phyloP scores from a whole-genome alignment of 2,113 vertebrate species.

The Sceloporus undulatus region DNA sequence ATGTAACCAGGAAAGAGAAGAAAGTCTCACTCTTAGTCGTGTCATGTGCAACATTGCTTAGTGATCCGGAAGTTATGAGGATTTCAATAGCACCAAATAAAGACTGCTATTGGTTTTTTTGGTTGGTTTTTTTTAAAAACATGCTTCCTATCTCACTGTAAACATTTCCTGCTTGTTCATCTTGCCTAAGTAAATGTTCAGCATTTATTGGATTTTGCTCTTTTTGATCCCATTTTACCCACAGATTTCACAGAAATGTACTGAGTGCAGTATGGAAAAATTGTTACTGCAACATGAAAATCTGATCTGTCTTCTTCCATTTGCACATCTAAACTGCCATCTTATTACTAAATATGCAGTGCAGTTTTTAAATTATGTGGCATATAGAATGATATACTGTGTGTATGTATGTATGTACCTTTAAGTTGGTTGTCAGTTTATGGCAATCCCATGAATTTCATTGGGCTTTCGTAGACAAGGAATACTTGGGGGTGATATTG shows the following conservation, averaged over 20 bases:
- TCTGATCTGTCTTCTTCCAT: background rate
- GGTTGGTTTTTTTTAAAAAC: conserved; percentile 57
- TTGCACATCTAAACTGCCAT: background rate
- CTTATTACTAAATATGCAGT: background rate
- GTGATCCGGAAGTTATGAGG: conserved; percentile 51
- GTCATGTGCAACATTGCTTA: conserved; percentile 49
- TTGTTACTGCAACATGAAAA: background rate
- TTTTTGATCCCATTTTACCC: conserved; percentile 47
- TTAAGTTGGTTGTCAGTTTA: too few species aligned
- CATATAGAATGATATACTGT: background rate
- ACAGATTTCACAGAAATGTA: background rate
- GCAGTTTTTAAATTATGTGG: conserved; percentile 7
- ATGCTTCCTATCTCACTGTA: conserved; percentile 76
- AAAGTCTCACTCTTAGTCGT: conserved; percentile 65
- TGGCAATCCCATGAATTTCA: too few species aligned
- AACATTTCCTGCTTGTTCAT: conserved; percentile 78
- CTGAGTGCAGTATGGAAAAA: background rate
- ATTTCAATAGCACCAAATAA: conserved; percentile 69
- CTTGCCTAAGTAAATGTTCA: conserved; percentile 55
- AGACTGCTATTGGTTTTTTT: conserved; percentile 49
- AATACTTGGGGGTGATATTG: too few species aligned
- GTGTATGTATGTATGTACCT: too few species aligned
- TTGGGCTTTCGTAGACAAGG: too few species aligned
- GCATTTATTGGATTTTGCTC: conserved; percentile 22
- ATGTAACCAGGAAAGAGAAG: conserved; percentile 69